Evolutionary conservation across 2,113 vertebrate species (phyloP), one percentile per base, ranked within the genome.

Genomic region (Chionomys nivalis): DNA sequence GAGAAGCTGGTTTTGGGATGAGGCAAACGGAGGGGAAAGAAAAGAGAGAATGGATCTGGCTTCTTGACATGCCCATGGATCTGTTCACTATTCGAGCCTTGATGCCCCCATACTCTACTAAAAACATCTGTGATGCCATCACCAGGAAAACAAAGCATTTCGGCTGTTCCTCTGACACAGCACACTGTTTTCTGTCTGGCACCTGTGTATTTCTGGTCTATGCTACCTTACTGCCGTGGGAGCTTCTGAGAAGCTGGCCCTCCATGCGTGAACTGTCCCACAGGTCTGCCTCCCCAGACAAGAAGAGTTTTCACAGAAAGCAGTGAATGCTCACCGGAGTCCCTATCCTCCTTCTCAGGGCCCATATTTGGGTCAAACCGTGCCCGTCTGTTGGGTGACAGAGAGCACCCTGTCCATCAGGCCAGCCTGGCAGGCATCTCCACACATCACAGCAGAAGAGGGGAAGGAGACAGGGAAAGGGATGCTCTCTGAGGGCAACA

Each of bases 221-320:
- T 1, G 4, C 13, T 33, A 47, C 9, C 42, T 78, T n/a, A 42
- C 1, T 6, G 21, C 21, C 2, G 12, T 21, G 58, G 0, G 44
- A 88, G 68, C 49, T 90, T 89, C 63, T 42, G 31, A 23, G 79
- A 70, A 65, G 12, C 66, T 63, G 44, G 12, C 26, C 49, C 28
- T 52, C 10, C 3, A 58, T n/a, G 21, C 5, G 0, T 19, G 10
- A 73, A 36, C 33, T 26, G 17, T 44, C 39, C 39, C 33, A 65
- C 5, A 9, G 4, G 7, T 11, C 23, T 78, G 44, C 3, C 47
- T 76, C 39, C 24, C 70, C 72, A 5, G 68, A 93, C 14, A 79
- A 52, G 52, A 26, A 92, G 24, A 55, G 16, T 44, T 91, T 72
- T 73, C 76, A 70, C 47, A 65, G 19, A 11, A 47, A 8, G 12